phyloP scores from a whole-genome alignment of 92 coral and sea anemone genomes.

The Siderastrea siderea region DNA sequence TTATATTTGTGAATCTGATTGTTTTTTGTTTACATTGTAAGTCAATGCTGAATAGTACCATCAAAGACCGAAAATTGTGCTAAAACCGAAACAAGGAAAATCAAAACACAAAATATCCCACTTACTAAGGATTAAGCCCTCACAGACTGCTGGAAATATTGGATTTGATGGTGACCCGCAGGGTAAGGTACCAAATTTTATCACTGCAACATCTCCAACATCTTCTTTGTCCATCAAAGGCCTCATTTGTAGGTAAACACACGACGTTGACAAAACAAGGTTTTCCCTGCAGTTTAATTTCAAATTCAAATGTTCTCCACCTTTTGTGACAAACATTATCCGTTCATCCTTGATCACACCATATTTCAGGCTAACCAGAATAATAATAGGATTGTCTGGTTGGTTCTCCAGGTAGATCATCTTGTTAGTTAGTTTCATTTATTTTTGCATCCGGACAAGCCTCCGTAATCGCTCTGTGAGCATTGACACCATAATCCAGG shows the following conservation, averaged over 20 bases:
- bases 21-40: too few relatives aligned
- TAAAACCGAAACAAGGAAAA: not conserved
- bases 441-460: not conserved
- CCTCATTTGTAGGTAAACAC: not conserved
- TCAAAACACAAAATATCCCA: not conserved
- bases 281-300: slow-evolving; percentile 6
- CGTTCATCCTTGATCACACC: slow-evolving; percentile 2
- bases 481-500: not conserved
- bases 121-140: slow-evolving; percentile 32
- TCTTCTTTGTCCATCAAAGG: not conserved
- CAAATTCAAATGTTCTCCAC: not conserved
- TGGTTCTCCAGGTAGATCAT: not conserved
- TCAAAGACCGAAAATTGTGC: not conserved
- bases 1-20: too few relatives aligned
- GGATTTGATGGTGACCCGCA: not conserved
- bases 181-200: not conserved
- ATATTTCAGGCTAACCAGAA: not conserved
- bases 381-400: not conserved
- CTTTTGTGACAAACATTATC: not conserved
- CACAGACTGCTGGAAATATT: not conserved
- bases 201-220: slow-evolving; percentile 9
- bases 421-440: not conserved
- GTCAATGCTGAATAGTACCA: too few relatives aligned
- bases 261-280: not conserved
- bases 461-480: not conserved